Base-by-base conservation (phyloP, 64 coral and sea anemone genomes). In the Platygyra sinensis region DNA sequence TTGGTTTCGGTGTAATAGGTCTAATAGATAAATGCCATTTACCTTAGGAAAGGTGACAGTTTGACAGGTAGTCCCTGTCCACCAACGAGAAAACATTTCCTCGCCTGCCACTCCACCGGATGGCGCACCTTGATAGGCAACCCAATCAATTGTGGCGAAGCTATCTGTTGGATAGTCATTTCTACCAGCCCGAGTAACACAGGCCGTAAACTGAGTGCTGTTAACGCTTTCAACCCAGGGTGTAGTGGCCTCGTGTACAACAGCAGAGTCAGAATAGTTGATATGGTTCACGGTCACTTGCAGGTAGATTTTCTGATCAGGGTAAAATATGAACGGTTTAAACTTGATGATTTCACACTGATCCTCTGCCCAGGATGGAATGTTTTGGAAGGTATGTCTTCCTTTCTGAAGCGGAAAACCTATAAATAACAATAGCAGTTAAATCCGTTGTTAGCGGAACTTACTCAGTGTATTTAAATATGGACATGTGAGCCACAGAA, bases 371-470 rank as follows among this genome's bases (percentile, higher is more conserved):
- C 36, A 12, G 5, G 49, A 57, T 19, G 75, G 76, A 72, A 50
- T 52, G 32, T 74, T 63, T 24, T 49, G 49, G 0, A 87, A 28
- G 9, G 36, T 67, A 11, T 31, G 54, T 71, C 91, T 80, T 2
- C 91, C 91, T 71, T 77, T 87, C 30, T 86, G 62, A 22, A 93
- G 52, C 2, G 91, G 84, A 49, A 93, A 93, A 81, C 91, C 91
- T 93, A 30, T 4, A 61, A 33, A 2, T 16, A 67, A 12, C 3
- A 8, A 77, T 36, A 52, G 0, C 14, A 74, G 4, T 24, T 67
- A 25, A 8, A 20, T 67, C 19, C 8, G 8, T 57, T 18, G 0
- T 67, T 67, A 0, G 7, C 24, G 10, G 25, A 25, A 25, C 24
- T 67, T 4, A 4, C n/a, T n/a, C n/a, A n/a, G n/a, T n/a, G 19